A percentile compares a stretch with the other conserved stretches of the same genome.
These are phyloP conservation scores for Diadophis punctatus DNA, from an alignment of 2,113 vertebrate species.

Conservation along the genomic window DNA sequence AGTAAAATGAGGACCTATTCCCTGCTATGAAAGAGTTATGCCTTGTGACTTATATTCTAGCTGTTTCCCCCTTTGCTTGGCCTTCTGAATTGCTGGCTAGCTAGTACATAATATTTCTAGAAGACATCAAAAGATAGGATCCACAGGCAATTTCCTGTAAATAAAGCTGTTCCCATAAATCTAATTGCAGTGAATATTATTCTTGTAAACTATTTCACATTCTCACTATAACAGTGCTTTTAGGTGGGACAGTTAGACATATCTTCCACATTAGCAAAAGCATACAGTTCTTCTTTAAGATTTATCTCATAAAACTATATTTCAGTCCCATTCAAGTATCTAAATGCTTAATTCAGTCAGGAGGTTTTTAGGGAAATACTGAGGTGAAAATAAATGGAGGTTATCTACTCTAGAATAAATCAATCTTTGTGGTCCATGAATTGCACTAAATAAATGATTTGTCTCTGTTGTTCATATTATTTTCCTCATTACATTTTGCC, in stretches of 20 bases:
- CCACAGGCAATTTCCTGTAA: background rate
- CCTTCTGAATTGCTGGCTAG: background rate
- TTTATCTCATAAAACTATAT: background rate
- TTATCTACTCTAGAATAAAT: conserved; percentile 1
- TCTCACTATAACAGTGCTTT: background rate
- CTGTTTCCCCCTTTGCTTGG: background rate
- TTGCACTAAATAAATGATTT: background rate
- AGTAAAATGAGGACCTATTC: background rate
- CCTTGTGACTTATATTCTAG: background rate
- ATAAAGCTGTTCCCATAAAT: background rate
- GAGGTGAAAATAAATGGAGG: conserved; percentile 13
- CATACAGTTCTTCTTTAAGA: background rate
- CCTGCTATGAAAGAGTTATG: background rate
- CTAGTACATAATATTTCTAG: background rate
- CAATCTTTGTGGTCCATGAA: background rate
- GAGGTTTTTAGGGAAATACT: conserved; percentile 19
- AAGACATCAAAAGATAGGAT: background rate
- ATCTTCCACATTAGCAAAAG: background rate
- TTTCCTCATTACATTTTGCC: conserved; percentile 4
- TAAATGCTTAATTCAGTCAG: background rate
- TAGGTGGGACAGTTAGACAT: too few species aligned
- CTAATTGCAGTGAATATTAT: background rate
- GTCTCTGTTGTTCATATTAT: background rate
- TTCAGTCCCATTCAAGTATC: background rate
- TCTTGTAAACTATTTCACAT: background rate